A percentile compares a stretch with the other conserved stretches of the same genome.
Conservation (phyloP, 2,113 vertebrate genomes). For the Gymnogyps californianus region DNA sequence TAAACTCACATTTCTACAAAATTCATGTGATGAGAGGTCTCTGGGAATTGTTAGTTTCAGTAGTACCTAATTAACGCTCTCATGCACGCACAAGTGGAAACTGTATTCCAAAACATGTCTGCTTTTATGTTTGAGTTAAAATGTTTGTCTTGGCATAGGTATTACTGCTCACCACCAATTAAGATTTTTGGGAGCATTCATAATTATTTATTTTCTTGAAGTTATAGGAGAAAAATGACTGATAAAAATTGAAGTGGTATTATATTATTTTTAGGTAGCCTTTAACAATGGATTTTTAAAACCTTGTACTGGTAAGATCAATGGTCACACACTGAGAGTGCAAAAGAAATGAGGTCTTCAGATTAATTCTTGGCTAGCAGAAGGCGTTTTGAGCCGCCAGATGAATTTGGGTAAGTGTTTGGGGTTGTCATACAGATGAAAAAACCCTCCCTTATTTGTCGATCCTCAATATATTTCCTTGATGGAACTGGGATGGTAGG, state of each 20-base stretch:
- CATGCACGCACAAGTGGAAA: neutral
- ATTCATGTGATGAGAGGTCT: neutral
- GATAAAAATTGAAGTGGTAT: neutral
- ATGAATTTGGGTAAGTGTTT: neutral
- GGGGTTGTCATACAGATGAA: neutral
- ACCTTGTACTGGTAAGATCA: neutral
- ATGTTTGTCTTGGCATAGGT: neutral
- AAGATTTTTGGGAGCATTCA: neutral
- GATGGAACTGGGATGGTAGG: neutral
- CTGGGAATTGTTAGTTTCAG: neutral
- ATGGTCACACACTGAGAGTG: neutral
- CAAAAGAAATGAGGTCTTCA: neutral
- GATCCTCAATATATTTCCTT: neutral
- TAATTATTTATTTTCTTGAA: neutral
- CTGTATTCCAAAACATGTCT: neutral
- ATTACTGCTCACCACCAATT: neutral
- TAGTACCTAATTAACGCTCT: conserved; percentile 7
- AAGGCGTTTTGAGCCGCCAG: neutral
- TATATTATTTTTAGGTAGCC: neutral
- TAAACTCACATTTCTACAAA: neutral
- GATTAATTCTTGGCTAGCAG: neutral
- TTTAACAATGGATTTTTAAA: neutral
- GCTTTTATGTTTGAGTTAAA: neutral
- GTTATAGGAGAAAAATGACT: neutral
- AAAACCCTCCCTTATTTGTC: fast-evolving